Conservation (phyloP, 2,888 invertebrate species). For the Leucoma salicis region DNA sequence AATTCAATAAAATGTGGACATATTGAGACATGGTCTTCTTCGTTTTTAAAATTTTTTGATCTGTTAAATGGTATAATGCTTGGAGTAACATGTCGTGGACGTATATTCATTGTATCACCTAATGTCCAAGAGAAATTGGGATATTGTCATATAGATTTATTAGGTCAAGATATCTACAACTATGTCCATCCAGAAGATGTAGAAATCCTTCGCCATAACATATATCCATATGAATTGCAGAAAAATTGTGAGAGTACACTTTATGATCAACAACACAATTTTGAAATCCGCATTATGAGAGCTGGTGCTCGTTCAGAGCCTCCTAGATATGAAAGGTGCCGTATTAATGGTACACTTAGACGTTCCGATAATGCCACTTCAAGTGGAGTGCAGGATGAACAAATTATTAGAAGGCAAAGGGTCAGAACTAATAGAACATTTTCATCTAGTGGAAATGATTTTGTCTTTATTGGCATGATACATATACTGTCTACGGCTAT, state of each 20-base stretch:
- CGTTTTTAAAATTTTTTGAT: conserved; percentile 84
- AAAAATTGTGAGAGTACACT: conserved; percentile 54
- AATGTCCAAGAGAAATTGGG: conserved; percentile 93
- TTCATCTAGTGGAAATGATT: conserved; percentile 83
- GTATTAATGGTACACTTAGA: conserved; percentile 85
- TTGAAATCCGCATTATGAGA: conserved; percentile 83
- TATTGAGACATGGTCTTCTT: conserved; percentile 75
- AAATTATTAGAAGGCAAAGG: conserved; percentile 73
- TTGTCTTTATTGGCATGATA: conserved; percentile 88
- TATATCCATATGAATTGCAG: conserved; percentile 81
- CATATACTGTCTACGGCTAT: conserved; percentile 82
- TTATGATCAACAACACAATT: conserved; percentile 77
- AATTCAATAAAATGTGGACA: conserved; percentile 75
- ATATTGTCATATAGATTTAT: conserved; percentile 92
- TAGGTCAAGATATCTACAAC: conserved; percentile 93
- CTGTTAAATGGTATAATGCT: conserved; percentile 90
- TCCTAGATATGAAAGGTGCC: conserved; percentile 86
- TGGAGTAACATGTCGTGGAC: conserved; percentile 89
- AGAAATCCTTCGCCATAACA: conserved; percentile 86
- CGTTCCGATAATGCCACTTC: conserved; percentile 82
- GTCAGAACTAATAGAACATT: conserved; percentile 77
- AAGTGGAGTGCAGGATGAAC: conserved; percentile 75
- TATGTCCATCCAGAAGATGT: conserved; percentile 93
- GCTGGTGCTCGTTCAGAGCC: conserved; percentile 88
- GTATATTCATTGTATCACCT: conserved; percentile 92